A percentile compares a stretch with the other conserved stretches of the same genome.
phyloP scores from a whole-genome alignment of 1,140 invertebrate species.

The Nixonia krombeini region DNA sequence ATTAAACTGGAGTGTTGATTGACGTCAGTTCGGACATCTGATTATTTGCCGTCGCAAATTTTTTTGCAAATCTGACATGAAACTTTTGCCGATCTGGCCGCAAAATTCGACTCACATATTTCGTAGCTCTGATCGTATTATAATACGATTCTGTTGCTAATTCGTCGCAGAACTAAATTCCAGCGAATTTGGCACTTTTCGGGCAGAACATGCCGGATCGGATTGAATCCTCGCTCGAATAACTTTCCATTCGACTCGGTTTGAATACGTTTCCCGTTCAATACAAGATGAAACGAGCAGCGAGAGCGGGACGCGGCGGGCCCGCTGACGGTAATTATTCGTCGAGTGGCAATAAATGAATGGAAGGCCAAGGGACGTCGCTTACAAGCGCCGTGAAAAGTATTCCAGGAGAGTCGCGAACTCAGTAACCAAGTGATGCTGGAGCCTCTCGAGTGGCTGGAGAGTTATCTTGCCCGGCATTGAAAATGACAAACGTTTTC shows the following conservation, averaged over 20 bases:
- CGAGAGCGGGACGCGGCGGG: background rate
- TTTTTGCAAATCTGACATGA: too few species aligned
- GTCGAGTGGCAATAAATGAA: constrained; percentile 62
- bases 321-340: constrained; percentile 57
- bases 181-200: too few species aligned
- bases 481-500: background rate
- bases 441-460: constrained; percentile 2
- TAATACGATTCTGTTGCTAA: too few species aligned
- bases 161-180: too few species aligned
- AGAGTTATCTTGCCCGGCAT: constrained; percentile 3
- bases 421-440: constrained; percentile 10
- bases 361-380: constrained; percentile 38
- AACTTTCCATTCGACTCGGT: background rate
- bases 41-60: too few species aligned
- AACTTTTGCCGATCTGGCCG: too few species aligned
- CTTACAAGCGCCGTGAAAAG: constrained; percentile 4
- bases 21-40: too few species aligned
- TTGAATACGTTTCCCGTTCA: constrained; percentile 26
- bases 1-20: too few species aligned
- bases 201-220: too few species aligned
- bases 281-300: constrained; percentile 6
- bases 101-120: too few species aligned
- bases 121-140: too few species aligned
- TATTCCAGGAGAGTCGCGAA: constrained; percentile 4
- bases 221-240: background rate